Evolutionary conservation across 1,140 invertebrate species (phyloP).

Genomic region (Pseudomyrmex gracilis): DNA sequence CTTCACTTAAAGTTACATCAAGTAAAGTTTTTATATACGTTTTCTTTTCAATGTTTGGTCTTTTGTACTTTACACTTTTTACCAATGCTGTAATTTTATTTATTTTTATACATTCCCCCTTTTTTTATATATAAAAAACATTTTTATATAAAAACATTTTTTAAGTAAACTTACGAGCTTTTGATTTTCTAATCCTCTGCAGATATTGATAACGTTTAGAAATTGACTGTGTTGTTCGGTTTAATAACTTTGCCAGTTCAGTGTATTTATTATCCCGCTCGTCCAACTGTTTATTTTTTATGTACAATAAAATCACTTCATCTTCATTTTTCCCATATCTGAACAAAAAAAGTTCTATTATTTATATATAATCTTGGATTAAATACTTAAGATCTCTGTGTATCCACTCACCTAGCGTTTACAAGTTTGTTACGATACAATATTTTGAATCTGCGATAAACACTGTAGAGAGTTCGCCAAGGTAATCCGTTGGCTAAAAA

Average conservation of each 20-base stretch:
- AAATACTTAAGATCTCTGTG: neutral
- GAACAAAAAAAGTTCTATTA: neutral
- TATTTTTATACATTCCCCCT: no score
- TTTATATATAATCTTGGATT: neutral
- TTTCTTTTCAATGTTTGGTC: constrained; percentile 49
- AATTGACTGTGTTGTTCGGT: constrained; percentile 67
- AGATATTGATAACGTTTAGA: constrained; percentile 62
- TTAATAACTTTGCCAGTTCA: constrained; percentile 67
- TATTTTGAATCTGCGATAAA: constrained; percentile 78
- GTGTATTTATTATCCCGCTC: constrained; percentile 29
- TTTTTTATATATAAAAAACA: no score
- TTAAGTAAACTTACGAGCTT: constrained; percentile 1
- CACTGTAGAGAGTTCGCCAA: constrained; percentile 76
- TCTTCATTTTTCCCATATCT: constrained; percentile 70
- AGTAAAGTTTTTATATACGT: constrained; percentile 74
- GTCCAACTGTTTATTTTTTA: constrained; percentile 9
- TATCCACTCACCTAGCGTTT: constrained; percentile 7
- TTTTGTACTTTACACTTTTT: constrained; percentile 58
- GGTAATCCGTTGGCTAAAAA: constrained; percentile 81
- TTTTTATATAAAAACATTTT: no score
- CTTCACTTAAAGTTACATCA: constrained; percentile 66
- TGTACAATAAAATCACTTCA: constrained; percentile 65
- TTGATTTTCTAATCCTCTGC: constrained; percentile 10
- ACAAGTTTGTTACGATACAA: constrained; percentile 61
- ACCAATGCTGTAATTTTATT: constrained; percentile 13